Evolutionary conservation across 1,140 invertebrate species (phyloP), one percentile per base, ranked within the genome.

Genomic region (Drosophila pallidifrons): DNA sequence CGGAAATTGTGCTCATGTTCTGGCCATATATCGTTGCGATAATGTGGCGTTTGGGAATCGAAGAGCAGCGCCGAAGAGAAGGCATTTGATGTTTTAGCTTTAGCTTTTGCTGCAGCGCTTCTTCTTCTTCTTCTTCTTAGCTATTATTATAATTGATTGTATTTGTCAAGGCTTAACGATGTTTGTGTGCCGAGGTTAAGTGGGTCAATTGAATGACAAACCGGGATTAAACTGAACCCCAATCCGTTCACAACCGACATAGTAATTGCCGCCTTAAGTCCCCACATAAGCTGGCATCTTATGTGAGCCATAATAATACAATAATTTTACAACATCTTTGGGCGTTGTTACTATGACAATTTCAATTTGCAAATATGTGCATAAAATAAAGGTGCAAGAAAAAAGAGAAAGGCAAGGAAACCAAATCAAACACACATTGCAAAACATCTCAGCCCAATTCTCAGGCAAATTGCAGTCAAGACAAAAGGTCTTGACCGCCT

Each of bases 1-100:
- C 80, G 83, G 83, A 82, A 87, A 88, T 82, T 80, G 83, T 83
- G 64, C 41, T 45, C 66, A 69, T 75, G 66, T 75, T 70, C 51
- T 49, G 58, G 38, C 66, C 58, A 70, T 75, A 74, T 74, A 74
- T 75, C 66, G 65, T 69, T 32, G 52, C 66, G 58, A 51, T 75
- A 75, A 75, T 75, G 72, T 63, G 41, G 13, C 52, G 41, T 46
- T 20, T 30, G 55, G 46, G 15, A 45, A 60, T 46, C 57, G 51
- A 11, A 57, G n/a, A 25, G 13, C 49, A 16, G 35, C 30, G 30
- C 7, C 20, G 20, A 25, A 16, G 1, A 32, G 30, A 58, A 10
- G 8, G 41, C 57, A 59, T 59, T 59, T 59, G 57, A 59, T 59
- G 41, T 59, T 45, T 59, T 3, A 59, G 57, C 47, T 51, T 25